A percentile compares a stretch with the other conserved stretches of the same genome.
phyloP scores from a whole-genome alignment of 1,140 invertebrate genomes.

The Brachionus calyciflorus region DNA sequence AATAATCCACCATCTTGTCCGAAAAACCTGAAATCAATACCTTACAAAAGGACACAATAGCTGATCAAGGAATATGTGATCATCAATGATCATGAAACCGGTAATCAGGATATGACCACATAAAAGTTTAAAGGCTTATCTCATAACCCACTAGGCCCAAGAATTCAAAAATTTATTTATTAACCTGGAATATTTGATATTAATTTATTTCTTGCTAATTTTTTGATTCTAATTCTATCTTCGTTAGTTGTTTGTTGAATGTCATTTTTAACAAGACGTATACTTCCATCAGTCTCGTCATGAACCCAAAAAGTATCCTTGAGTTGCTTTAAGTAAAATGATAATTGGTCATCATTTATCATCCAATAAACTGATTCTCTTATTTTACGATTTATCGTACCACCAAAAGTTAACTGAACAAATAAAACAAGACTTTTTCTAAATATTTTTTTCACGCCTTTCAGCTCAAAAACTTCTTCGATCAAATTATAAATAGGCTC shows the following conservation, averaged over 20 bases:
- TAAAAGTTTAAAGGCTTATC: no score
- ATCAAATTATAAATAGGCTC: conserved; percentile 80
- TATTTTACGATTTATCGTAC: conserved; percentile 84
- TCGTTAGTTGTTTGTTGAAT: conserved; percentile 64
- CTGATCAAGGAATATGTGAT: no score
- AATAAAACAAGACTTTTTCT: conserved; percentile 81
- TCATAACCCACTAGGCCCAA: no score
- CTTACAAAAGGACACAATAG: no score
- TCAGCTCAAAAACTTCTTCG: conserved; percentile 82
- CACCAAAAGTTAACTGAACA: conserved; percentile 83
- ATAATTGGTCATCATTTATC: conserved; percentile 82
- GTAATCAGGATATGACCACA: no score
- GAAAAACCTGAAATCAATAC: no score
- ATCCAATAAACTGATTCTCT: conserved; percentile 79
- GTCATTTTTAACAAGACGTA: conserved; percentile 54
- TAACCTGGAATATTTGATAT: conserved; percentile 59
- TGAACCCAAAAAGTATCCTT: conserved; percentile 84
- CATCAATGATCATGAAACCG: no score
- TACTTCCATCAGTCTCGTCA: conserved; percentile 66
- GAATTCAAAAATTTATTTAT: background rate
- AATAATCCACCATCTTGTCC: no score
- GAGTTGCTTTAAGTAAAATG: conserved; percentile 78
- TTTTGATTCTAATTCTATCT: conserved; percentile 67
- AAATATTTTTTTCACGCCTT: conserved; percentile 80
- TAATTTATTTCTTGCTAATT: conserved; percentile 59